phyloP scores from a whole-genome alignment of 2,888 invertebrate species.

The Hypsopygia costalis region DNA sequence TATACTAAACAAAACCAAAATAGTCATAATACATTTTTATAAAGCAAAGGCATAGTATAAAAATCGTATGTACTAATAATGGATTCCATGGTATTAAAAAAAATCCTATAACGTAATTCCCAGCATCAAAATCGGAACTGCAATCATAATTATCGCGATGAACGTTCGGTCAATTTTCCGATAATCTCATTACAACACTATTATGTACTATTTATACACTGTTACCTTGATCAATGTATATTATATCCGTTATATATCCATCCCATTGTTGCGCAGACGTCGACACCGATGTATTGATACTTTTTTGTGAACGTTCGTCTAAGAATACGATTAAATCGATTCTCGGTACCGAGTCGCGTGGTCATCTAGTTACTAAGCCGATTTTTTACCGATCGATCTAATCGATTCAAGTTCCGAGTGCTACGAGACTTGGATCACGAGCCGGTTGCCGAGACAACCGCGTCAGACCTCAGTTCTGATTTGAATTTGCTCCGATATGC shows the following conservation, averaged over 20 bases:
- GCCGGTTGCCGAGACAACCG: constrained; percentile 45
- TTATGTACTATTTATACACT: constrained; percentile 12
- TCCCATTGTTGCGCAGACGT: constrained; percentile 9
- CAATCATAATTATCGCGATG: too few relatives aligned
- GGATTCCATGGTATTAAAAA: too few relatives aligned
- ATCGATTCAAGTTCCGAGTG: constrained; percentile 9
- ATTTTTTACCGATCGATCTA: constrained; percentile 11
- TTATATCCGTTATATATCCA: constrained; percentile 13
- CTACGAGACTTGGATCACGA: constrained; percentile 14
- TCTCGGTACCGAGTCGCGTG: constrained; percentile 8
- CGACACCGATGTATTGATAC: constrained; percentile 16
- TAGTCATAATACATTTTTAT: too few relatives aligned
- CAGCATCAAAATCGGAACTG: background rate
- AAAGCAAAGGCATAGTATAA: too few relatives aligned
- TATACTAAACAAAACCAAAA: too few relatives aligned
- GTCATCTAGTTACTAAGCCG: constrained; percentile 8
- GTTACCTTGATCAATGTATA: constrained; percentile 14
- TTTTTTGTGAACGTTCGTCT: constrained; percentile 13
- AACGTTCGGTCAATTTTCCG: background rate
- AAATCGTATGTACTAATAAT: too few relatives aligned
- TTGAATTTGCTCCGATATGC: constrained; percentile 44
- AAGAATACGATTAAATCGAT: constrained; percentile 8
- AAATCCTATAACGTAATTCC: too few relatives aligned
- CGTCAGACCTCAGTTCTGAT: constrained; percentile 34
- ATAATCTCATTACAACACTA: constrained; percentile 15